A percentile compares a stretch with the other conserved stretches of the same genome.
Conservation (phyloP, 2,888 invertebrate species). For the Phyllotreta striolata region DNA sequence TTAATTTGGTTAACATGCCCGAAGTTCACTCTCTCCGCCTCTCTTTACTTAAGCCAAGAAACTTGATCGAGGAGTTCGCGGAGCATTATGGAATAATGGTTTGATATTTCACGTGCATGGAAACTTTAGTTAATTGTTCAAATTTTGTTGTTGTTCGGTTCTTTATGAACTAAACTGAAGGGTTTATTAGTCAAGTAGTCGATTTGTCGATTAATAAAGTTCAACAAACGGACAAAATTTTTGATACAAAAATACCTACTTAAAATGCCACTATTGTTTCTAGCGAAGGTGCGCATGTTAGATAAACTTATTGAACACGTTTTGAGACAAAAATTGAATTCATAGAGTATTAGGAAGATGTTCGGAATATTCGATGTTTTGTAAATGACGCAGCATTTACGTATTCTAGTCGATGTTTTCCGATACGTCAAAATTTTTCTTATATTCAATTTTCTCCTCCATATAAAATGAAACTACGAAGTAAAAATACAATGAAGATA, state of each 20-base stretch:
- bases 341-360: background rate
- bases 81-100: constrained; percentile 24
- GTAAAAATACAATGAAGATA: too few relatives aligned
- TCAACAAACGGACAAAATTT: constrained; percentile 3
- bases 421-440: background rate
- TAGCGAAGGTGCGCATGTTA: background rate
- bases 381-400: constrained; percentile 4
- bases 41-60: constrained; percentile 19
- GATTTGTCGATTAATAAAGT: too few relatives aligned
- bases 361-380: constrained; percentile 6
- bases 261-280: background rate
- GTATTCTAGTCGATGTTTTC: background rate
- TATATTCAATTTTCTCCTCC: constrained; percentile 1
- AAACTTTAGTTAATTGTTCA: constrained; percentile 32
- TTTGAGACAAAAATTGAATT: constrained; percentile 3
- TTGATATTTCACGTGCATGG: constrained; percentile 29
- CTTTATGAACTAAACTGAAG: too few relatives aligned
- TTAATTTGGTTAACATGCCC: constrained; percentile 30
- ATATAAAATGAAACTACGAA: too few relatives aligned
- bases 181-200: too few relatives aligned
- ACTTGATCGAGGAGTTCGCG: constrained; percentile 30
- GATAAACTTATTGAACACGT: constrained; percentile 5
- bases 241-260: background rate
- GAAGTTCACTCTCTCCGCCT: constrained; percentile 20
- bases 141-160: constrained; percentile 13